Percentiles rank a stretch among this genome's conserved stretches.
Evolutionary conservation across 2,797 vertebrate genomes (phyloP).

Genomic region (Coregonus ussuriensis): DNA sequence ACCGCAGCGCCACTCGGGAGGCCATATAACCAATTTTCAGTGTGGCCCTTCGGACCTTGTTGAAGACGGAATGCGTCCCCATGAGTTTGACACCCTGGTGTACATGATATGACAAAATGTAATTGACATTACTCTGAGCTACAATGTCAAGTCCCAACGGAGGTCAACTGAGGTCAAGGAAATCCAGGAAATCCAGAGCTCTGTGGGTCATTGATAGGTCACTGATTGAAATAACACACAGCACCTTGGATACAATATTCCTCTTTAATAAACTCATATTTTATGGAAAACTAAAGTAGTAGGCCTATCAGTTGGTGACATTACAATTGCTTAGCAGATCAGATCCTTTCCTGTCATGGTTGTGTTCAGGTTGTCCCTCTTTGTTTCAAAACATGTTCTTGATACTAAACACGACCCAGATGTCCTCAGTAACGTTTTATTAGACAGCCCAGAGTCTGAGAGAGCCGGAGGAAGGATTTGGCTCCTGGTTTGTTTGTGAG

Average conservation of each 20-base stretch:
- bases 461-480: slow-evolving; percentile 26
- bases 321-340: neutral
- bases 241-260: neutral
- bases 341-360: neutral
- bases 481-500: slow-evolving; percentile 57
- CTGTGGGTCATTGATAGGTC: neutral
- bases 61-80: no score
- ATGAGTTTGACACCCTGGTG: no score
- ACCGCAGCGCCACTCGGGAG: no score
- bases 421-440: neutral
- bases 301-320: neutral
- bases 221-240: neutral
- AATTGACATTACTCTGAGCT: neutral
- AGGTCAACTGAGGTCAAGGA: slow-evolving; percentile 5
- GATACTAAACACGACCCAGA: neutral
- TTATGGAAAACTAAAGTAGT: neutral
- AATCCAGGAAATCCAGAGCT: neutral
- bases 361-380: no score
- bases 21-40: no score
- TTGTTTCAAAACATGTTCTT: no score
- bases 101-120: neutral
- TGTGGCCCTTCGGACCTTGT: no score
- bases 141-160: neutral
- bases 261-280: neutral
- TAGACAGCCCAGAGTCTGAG: neutral